phyloP scores from a whole-genome alignment of 2,888 invertebrate genomes.

The Lithophane socia region DNA sequence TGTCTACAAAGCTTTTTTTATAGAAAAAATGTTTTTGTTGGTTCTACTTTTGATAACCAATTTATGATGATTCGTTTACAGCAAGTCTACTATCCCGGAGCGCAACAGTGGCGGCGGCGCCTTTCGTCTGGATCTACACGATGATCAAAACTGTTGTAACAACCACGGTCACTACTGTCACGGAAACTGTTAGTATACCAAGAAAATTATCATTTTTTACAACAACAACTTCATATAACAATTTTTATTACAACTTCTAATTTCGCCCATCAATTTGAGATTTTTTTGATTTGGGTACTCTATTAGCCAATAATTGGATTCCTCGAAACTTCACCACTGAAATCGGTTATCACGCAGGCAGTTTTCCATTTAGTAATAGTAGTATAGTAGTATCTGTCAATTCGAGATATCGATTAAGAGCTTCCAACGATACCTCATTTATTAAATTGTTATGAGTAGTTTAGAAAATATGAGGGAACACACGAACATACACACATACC shows the following conservation, averaged over 20 bases:
- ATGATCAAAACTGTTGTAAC: slow-evolving; percentile 79
- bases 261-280: not conserved
- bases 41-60: not conserved
- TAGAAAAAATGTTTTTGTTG: not conserved
- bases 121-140: slow-evolving; percentile 84
- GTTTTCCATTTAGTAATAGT: not conserved
- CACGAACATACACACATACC: no score
- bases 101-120: slow-evolving; percentile 76
- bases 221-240: no score
- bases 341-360: not conserved
- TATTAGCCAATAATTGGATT: not conserved
- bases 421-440: no score
- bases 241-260: not conserved
- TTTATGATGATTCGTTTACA: slow-evolving; percentile 62
- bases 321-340: not conserved
- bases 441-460: no score
- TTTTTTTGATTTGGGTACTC: not conserved
- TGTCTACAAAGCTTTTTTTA: not conserved
- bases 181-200: slow-evolving; percentile 82
- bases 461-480: no score
- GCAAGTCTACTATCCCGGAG: slow-evolving; percentile 75
- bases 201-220: not conserved
- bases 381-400: not conserved
- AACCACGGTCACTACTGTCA: slow-evolving; percentile 84
- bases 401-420: not conserved